A percentile compares a stretch with the other conserved stretches of the same genome.
Conservation (phyloP, 2,797 vertebrate species). For the Morus bassanus region DNA sequence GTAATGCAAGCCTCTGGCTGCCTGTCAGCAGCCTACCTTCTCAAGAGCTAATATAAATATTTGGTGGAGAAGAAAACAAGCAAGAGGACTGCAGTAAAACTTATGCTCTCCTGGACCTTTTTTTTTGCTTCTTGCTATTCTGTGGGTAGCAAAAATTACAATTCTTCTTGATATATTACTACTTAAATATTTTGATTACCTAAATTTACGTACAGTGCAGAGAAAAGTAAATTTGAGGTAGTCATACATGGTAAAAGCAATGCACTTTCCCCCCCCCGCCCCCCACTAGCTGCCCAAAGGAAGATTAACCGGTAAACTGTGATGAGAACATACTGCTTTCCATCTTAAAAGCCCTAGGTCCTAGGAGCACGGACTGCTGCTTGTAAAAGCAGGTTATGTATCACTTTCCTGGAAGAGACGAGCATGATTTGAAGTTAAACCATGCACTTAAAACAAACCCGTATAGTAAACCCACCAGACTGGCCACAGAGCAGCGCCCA, state of each 20-base stretch:
- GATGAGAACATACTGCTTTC: neutral
- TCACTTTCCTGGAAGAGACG: neutral
- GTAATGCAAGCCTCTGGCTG: neutral
- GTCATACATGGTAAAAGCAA: neutral
- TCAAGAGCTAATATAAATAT: constrained; percentile 8
- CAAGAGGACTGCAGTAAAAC: neutral
- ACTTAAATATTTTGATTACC: neutral
- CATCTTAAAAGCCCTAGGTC: neutral
- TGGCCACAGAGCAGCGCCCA: neutral
- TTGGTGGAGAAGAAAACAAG: neutral
- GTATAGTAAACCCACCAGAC: neutral
- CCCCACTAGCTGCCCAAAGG: neutral
- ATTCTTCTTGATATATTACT: neutral
- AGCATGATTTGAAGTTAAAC: neutral
- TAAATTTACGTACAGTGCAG: neutral
- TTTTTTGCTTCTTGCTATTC: neutral
- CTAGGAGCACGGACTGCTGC: neutral
- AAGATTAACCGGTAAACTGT: neutral
- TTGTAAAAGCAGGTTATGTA: neutral
- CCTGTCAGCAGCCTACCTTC: neutral
- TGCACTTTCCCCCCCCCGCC: no score
- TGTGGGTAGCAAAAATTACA: neutral
- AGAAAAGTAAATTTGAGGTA: neutral
- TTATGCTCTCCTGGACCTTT: neutral
- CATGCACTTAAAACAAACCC: neutral